Evolutionary conservation across 2,797 vertebrate genomes (phyloP).

Genomic region (Girardinus metallicus): DNA sequence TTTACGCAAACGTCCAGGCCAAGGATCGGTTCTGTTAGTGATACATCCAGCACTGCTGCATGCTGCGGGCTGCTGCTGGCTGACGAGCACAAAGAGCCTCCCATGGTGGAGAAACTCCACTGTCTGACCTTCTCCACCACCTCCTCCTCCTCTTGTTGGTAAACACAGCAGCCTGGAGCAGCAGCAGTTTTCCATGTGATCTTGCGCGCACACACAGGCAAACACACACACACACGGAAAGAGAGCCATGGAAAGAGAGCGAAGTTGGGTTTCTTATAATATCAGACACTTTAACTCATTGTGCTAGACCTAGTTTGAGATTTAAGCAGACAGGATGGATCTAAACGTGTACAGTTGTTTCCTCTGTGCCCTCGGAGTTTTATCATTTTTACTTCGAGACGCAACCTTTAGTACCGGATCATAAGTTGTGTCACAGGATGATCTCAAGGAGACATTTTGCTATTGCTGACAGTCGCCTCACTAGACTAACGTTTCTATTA

Average conservation of each 20-base stretch:
- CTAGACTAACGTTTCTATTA: background rate
- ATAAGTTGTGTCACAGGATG: background rate
- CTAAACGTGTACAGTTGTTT: background rate
- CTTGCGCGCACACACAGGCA: background rate
- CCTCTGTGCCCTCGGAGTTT: background rate
- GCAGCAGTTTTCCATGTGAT: constrained; percentile 65
- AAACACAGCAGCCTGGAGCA: constrained; percentile 66
- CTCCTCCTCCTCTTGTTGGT: constrained; percentile 58
- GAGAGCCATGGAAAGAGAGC: background rate
- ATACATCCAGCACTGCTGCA: constrained; percentile 33
- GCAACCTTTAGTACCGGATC: background rate
- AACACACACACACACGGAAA: background rate
- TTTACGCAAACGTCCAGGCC: constrained; percentile 30
- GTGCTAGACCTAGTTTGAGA: background rate
- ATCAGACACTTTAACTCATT: background rate
- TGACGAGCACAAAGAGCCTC: constrained; percentile 39
- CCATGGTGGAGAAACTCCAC: constrained; percentile 49
- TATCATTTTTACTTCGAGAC: background rate
- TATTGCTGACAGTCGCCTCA: background rate
- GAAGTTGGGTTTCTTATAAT: background rate
- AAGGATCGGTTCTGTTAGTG: constrained; percentile 22
- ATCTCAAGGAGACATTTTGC: background rate
- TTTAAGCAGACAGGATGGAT: background rate
- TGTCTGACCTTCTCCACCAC: constrained; percentile 39
- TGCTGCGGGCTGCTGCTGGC: constrained; percentile 32